Evolutionary conservation across 2,797 vertebrate species (phyloP).

Genomic region (Chrosomus eos): DNA sequence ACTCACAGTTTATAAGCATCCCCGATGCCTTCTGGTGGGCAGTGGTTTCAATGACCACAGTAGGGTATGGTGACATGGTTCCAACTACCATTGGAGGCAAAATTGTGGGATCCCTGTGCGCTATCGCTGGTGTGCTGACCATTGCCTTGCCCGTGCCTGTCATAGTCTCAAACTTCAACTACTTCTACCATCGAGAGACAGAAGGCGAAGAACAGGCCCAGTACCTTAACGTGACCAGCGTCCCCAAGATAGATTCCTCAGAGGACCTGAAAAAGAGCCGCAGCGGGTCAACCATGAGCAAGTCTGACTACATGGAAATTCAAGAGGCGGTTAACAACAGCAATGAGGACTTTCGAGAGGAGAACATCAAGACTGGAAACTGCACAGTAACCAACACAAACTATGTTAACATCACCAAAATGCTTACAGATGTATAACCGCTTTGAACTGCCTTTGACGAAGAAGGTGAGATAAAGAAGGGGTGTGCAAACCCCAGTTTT

Average conservation of each 20-base stretch:
- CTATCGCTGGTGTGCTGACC: conserved; percentile 88
- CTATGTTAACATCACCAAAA: conserved; percentile 99
- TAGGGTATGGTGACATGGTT: conserved; percentile 91
- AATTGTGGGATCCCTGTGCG: conserved; percentile 90
- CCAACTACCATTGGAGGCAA: conserved; percentile 90
- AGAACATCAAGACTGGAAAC: conserved; percentile 95
- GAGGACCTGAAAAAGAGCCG: conserved; percentile 91
- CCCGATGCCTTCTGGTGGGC: conserved; percentile 93
- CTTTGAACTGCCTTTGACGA: conserved; percentile 25
- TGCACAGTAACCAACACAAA: conserved; percentile 97
- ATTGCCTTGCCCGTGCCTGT: conserved; percentile 90
- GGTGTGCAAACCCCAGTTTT: conserved; percentile 37
- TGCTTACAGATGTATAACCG: conserved; percentile 92
- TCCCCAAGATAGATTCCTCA: conserved; percentile 87
- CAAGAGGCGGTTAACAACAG: conserved; percentile 93
- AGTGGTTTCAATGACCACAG: conserved; percentile 91
- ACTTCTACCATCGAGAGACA: conserved; percentile 91
- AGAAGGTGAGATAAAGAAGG: conserved; percentile 31
- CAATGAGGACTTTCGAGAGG: conserved; percentile 92
- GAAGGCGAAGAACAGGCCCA: conserved; percentile 91
- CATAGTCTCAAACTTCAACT: conserved; percentile 92
- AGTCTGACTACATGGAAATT: conserved; percentile 91
- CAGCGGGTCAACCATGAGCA: conserved; percentile 91
- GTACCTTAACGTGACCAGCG: conserved; percentile 87
- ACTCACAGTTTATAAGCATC: conserved; percentile 88